Base-by-base conservation (phyloP, 37 sponge, comb jelly and placozoan genomes). In the Geodia barretti region DNA sequence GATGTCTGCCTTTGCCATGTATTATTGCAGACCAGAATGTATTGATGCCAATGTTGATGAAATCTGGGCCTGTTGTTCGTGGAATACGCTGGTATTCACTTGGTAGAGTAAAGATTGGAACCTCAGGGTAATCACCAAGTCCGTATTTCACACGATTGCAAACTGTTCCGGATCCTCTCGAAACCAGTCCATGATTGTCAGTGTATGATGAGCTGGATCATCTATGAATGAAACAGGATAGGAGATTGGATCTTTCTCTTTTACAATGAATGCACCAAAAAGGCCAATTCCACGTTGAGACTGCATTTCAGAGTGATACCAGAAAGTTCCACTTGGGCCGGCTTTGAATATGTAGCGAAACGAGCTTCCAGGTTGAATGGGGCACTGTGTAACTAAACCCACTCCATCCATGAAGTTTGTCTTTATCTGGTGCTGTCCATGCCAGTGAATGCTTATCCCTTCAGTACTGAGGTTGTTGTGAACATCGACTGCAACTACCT, bases 351-450 rank as follows among this genome's bases (percentile, higher is more conserved):
- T 72, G 80, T 91, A 91, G 24, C 72, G 78, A 75, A 87, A 92
- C 29, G 34, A 61, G 30, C 35, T 74, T 2, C 72, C 72, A 28
- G 96, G 82, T 33, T 11, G 31, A 31, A 96, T 96, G 30, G 88
- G 84, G 63, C 93, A 92, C 83, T 96, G 96, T 21, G 92, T 90
- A 3, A 96, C 31, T 2, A 70, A 64, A 2, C 58, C 77, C 1
- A 85, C 86, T 0, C 96, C 96, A 75, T 95, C 96, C 87, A 89
- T 89, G 87, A 87, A 86, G 9, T 81, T 79, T 11, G 89, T 89
- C 61, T 77, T 84, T 14, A 65, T 66, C 85, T 86, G 89, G 32
- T 79, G 76, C 75, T 86, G 69, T 1, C 96, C 96, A 38, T 95
- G 96, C 96, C 96, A 95, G 64, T 95, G 92, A 39, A 95, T 75